phyloP scores from a whole-genome alignment of 2,113 vertebrate genomes.

The Eupsittula cactorum region DNA sequence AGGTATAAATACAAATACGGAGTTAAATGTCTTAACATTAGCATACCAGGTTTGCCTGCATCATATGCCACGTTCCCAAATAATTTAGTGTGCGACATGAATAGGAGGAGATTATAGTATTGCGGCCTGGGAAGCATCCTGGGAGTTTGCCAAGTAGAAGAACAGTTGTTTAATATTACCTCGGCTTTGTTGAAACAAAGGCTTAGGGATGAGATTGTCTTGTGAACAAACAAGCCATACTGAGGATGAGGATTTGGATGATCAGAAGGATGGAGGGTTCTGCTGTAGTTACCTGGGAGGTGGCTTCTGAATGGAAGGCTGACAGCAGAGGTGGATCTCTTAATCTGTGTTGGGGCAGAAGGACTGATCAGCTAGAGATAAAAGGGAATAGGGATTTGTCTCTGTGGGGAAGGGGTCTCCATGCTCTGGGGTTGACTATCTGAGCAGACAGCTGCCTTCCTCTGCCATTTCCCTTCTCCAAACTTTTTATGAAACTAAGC shows the following conservation, averaged over 20 bases:
- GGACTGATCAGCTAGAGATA: not conserved
- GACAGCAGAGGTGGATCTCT: not conserved
- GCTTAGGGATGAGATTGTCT: not conserved
- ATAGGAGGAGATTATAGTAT: not conserved
- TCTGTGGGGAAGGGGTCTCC: not conserved
- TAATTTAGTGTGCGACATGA: not conserved
- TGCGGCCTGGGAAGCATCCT: not conserved
- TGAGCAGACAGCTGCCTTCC: not conserved
- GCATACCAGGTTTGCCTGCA: not conserved
- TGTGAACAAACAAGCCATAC: not conserved
- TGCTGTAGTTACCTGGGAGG: not conserved
- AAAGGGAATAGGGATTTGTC: not conserved
- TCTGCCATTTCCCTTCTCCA: not conserved
- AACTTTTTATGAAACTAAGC: not conserved
- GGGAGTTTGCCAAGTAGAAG: not conserved
- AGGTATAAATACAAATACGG: not conserved
- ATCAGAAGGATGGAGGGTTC: not conserved
- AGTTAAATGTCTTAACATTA: not conserved
- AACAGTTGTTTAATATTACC: conserved; percentile 20
- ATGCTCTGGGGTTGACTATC: not conserved
- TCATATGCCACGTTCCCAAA: not conserved
- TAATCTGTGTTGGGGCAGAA: not conserved
- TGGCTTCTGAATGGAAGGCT: not conserved
- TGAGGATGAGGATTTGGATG: not conserved
- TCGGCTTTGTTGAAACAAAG: not conserved